Evolutionary conservation across 2,888 invertebrate species (phyloP).

Genomic region (Eupeodes luniger): DNA sequence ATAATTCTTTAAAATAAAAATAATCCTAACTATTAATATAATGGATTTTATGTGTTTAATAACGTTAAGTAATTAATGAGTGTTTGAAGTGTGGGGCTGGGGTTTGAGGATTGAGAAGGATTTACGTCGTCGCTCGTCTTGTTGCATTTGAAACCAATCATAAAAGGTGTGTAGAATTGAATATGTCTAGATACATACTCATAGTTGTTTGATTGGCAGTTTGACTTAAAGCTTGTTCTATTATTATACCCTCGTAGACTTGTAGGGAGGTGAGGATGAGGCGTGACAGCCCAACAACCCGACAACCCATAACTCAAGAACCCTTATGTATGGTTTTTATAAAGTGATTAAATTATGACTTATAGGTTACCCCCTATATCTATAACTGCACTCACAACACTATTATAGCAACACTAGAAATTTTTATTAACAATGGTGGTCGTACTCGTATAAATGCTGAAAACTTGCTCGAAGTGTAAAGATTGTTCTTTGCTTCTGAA

Average conservation of each 20-base stretch:
- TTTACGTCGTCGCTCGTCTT: slow-evolving; percentile 5
- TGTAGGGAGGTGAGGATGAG: slow-evolving; percentile 1
- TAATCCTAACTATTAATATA: neutral
- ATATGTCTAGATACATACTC: slow-evolving; percentile 18
- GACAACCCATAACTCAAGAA: slow-evolving; percentile 20
- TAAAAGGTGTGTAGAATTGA: slow-evolving; percentile 32
- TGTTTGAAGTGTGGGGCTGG: neutral
- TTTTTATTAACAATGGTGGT: slow-evolving; percentile 24
- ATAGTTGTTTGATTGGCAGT: slow-evolving; percentile 23
- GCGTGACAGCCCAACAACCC: slow-evolving; percentile 14
- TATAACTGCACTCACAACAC: too few relatives aligned
- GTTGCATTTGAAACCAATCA: slow-evolving; percentile 39
- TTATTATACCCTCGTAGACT: slow-evolving; percentile 37
- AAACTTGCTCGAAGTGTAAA: slow-evolving; percentile 10
- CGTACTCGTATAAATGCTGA: neutral
- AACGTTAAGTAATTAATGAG: slow-evolving; percentile 10
- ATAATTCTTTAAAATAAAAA: neutral
- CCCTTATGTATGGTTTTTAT: slow-evolving; percentile 19
- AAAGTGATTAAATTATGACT: slow-evolving; percentile 34
- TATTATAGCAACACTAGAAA: slow-evolving; percentile 7
- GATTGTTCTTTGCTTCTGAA: slow-evolving; percentile 15
- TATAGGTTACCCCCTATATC: neutral
- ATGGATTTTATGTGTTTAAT: slow-evolving; percentile 18
- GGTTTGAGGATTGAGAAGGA: neutral
- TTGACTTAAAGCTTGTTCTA: slow-evolving; percentile 56